Percentiles rank a stretch among this genome's conserved stretches.
phyloP scores from a whole-genome alignment of 2,113 vertebrate species.

The Solea senegalensis region DNA sequence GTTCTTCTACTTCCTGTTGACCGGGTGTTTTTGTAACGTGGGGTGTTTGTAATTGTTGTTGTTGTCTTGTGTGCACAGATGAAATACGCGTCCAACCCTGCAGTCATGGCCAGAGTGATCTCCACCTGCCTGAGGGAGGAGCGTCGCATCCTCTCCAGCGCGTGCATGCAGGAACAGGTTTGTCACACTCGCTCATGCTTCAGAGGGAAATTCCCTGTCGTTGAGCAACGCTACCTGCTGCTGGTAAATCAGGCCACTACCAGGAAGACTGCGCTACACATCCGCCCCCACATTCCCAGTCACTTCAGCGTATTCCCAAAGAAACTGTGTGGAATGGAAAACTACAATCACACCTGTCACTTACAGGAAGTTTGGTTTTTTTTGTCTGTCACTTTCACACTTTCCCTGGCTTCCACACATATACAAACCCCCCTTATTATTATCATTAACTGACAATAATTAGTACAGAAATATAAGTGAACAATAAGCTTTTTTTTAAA shows the following conservation, averaged over 20 bases:
- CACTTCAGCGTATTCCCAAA: constrained; percentile 9
- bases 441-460: too few relatives aligned
- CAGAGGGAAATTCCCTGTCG: constrained; percentile 38
- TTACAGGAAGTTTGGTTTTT: too few relatives aligned
- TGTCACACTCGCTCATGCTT: constrained; percentile 13
- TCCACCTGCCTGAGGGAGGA: constrained; percentile 94
- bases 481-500: too few relatives aligned
- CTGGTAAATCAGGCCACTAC: constrained; percentile 34
- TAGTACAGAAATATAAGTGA: too few relatives aligned
- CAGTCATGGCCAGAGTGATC: constrained; percentile 89
- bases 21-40: neutral
- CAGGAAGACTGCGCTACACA: constrained; percentile 15
- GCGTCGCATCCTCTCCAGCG: constrained; percentile 89
- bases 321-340: neutral
- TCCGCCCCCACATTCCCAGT: constrained; percentile 22
- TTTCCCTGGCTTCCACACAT: too few relatives aligned
- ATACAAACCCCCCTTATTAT: too few relatives aligned
- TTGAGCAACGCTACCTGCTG: constrained; percentile 11
- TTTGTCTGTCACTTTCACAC: too few relatives aligned
- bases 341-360: too few relatives aligned
- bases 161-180: constrained; percentile 95
- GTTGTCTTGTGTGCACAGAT: constrained; percentile 71
- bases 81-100: constrained; percentile 89
- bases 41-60: neutral
- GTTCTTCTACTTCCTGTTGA: too few relatives aligned